Base-by-base conservation (phyloP, 2,113 vertebrate species). In the Chauna torquata region DNA sequence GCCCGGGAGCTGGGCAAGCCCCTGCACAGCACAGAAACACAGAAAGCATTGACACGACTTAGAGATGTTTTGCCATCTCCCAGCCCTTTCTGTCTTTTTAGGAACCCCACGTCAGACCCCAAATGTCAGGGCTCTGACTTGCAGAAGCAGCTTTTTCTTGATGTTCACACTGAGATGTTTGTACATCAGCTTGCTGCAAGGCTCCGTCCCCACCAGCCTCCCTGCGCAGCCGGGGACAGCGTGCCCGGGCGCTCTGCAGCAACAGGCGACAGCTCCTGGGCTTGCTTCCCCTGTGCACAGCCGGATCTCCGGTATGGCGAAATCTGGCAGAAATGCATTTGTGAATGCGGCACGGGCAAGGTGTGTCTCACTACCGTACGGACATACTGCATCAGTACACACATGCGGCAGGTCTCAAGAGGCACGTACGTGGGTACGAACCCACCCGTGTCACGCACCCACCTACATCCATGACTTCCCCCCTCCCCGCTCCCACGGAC, bases 391-490 rank as follows among this genome's bases (percentile, higher is more conserved):
- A 25, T 8, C 10, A 3, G 10, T 1, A 22, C 12, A 15, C 2
- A 5, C 0, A 3, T 1, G 36, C 8, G 2, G 11, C 1, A 34
- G 47, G 19, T 25, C 40, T 16, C 40, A 1, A 6, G 2, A 3
- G 1, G 3, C 1, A 9, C 18, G 23, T 9, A 3, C 2, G 9
- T 0, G n/a, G 45, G 12, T 38, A n/a, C 3, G 24, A 0, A 12
- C 5, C 42, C 76, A 52, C 45, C 59, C 23, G 72, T 7, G 3
- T 28, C 7, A 10, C 0, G 3, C 58, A 18, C 74, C 27, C 34
- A 9, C 47, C 32, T 1, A 8, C 57, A 27, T 1, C 12, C 5
- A 9, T 5, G 2, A 69, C 68, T 66, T 62, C 90, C 9, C 7
- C 36, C 14, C 11, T 32, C 22, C 4, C 22, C 4, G 8, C 20